Base-by-base conservation (phyloP, 92 coral and sea anemone species). In the Phenganax subtilis region DNA sequence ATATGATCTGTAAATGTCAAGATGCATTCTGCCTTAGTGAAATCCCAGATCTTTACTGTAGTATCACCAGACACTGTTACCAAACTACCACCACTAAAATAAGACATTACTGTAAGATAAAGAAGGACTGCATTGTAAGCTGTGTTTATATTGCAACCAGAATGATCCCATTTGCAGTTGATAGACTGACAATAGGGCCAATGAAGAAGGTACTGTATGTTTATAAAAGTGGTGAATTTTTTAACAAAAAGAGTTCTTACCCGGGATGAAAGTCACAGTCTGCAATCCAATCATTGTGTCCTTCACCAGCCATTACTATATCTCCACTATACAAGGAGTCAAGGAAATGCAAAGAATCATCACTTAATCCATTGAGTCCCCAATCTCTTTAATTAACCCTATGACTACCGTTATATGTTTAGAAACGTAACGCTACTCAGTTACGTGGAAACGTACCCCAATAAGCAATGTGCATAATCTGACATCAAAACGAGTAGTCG, bases 21-120 rank as follows among this genome's bases (percentile, higher is more conserved):
- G 58, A 96, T 89, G 62, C 99, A 96, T 54, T 96, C 91, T n/a
- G 99, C 97, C 66, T 96, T 96, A 83, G 97, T 85, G 85, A 96
- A 96, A 86, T 96, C 99, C 99, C 99, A 96, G 87, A 96, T 89
- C 86, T 96, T 96, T 12, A 96, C 93, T 25, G 99, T 92, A 60
- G 92, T 82, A 75, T 96, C 99, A 15, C 99, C 99, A 51, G 99
- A 96, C 0, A 90, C 89, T 6, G 97, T 96, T 12, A 97, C 99
- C 61, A 96, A 87, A 58, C 97, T 97, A 76, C 97, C 97, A 60
- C 99, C 99, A 28, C 99, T 96, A 80, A 12, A 75, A 87, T 51
- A 14, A 30, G 7, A 10, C n/a, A 16, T 69, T 52, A 25, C 1
- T 11, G n/a, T 15, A 27, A 16, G 52, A 54, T 25, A n/a, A 61